phyloP scores from a whole-genome alignment of 1,140 invertebrate genomes.

The Heliconius congener region DNA sequence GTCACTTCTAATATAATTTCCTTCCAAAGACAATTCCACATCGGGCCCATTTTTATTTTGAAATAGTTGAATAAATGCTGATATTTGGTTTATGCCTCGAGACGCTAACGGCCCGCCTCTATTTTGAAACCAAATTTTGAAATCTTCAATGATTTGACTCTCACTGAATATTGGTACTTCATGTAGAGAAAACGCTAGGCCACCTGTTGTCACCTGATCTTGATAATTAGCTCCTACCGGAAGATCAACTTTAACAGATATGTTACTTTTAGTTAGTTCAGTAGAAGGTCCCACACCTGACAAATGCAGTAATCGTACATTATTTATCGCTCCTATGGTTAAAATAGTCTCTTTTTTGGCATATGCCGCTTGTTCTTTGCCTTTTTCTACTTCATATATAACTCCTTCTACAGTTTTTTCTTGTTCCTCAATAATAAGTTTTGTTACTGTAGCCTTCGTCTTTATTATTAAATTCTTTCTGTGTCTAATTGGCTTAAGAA shows the following conservation, averaged over 20 bases:
- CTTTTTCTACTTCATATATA: constrained; percentile 79
- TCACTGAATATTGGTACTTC: constrained; percentile 59
- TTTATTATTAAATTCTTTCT: constrained; percentile 82
- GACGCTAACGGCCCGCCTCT: constrained; percentile 70
- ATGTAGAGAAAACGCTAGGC: constrained; percentile 57
- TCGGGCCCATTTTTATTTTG: constrained; percentile 73
- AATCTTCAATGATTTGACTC: constrained; percentile 66
- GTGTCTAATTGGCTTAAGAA: constrained; percentile 80
- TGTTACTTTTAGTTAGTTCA: constrained; percentile 84
- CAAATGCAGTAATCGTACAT: constrained; percentile 86
- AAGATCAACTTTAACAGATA: constrained; percentile 82
- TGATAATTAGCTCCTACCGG: constrained; percentile 85
- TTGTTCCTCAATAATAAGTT: constrained; percentile 85
- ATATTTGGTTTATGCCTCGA: constrained; percentile 68
- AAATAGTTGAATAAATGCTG: constrained; percentile 71
- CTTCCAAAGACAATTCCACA: constrained; percentile 68
- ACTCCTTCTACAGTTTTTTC: constrained; percentile 83
- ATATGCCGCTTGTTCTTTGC: constrained; percentile 66
- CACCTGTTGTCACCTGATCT: constrained; percentile 83
- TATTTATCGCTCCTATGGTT: constrained; percentile 83
- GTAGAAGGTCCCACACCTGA: constrained; percentile 87
- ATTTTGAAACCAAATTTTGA: constrained; percentile 75
- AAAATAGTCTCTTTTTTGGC: constrained; percentile 85
- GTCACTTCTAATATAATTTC: constrained; percentile 74
- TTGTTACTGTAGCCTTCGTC: constrained; percentile 82